Conservation (phyloP, 2,797 vertebrate species). For the Anguilla megastoma region DNA sequence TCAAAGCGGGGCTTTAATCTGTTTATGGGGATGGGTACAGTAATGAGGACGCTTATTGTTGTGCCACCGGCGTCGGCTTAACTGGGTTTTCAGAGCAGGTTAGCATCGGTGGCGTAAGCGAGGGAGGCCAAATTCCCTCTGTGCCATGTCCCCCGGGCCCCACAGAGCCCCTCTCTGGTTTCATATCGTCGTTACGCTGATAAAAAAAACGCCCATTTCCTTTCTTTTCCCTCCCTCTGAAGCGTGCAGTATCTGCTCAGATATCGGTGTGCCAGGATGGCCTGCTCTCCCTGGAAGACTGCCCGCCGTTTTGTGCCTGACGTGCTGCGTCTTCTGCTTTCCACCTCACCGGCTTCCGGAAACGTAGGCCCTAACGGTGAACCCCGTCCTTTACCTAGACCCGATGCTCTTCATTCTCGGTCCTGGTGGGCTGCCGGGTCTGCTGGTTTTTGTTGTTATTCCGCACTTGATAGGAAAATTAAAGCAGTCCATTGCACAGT, state of each 20-base stretch:
- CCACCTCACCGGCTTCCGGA: background rate
- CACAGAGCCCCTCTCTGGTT: background rate
- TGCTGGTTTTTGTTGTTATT: no score
- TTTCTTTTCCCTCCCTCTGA: background rate
- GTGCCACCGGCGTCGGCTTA: background rate
- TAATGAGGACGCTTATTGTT: conserved; percentile 5
- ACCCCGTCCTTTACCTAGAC: background rate
- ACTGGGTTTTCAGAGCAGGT: conserved; percentile 20
- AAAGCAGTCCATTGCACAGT: no score
- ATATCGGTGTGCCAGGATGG: background rate
- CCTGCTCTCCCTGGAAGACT: background rate
- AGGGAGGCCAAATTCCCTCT: background rate
- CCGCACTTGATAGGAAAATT: no score
- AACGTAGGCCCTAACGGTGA: background rate
- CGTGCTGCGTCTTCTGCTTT: background rate
- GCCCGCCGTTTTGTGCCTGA: background rate
- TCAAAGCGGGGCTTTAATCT: background rate
- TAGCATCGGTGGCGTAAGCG: conserved; percentile 2
- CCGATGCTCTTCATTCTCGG: no score
- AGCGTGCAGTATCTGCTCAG: background rate
- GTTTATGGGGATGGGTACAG: background rate
- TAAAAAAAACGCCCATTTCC: background rate
- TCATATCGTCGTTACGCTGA: background rate
- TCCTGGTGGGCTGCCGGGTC: no score
- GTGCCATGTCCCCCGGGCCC: background rate